These are phyloP conservation scores for Listronotus oregonensis DNA, from an alignment of 1,140 invertebrate species.

Conservation along the genomic window DNA sequence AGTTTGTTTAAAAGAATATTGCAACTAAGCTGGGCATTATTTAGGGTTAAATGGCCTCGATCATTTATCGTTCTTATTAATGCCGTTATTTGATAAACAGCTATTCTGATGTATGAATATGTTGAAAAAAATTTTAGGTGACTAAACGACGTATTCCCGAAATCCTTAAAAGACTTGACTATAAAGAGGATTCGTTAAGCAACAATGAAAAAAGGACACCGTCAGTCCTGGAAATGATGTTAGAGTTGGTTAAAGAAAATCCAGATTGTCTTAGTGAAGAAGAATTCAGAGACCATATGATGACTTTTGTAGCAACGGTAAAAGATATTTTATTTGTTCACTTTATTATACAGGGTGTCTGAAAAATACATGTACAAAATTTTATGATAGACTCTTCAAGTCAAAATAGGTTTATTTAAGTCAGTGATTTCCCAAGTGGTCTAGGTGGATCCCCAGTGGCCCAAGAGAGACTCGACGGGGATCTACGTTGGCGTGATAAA, in stretches of 20 bases:
- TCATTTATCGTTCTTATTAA: no score
- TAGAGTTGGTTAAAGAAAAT: constrained; percentile 6
- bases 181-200: not conserved
- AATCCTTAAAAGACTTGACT: constrained; percentile 5
- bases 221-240: constrained; percentile 20
- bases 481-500: no score
- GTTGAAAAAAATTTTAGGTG: constrained; percentile 14
- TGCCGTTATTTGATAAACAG: no score
- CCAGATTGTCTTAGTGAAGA: constrained; percentile 20
- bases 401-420: no score
- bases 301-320: constrained; percentile 39
- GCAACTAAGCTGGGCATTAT: no score
- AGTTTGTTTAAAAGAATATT: no score
- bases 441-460: no score
- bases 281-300: constrained; percentile 34
- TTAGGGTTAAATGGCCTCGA: no score
- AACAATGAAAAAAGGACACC: not conserved
- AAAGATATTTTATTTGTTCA: not conserved
- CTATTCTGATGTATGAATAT: not conserved
- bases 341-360: not conserved
- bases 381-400: no score
- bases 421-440: no score
- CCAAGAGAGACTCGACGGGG: no score
- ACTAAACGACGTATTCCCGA: constrained; percentile 9
- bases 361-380: no score